Percentiles rank a stretch among this genome's conserved stretches.
Conservation (phyloP, 1,140 invertebrate species). For the Aphelinus certus region DNA sequence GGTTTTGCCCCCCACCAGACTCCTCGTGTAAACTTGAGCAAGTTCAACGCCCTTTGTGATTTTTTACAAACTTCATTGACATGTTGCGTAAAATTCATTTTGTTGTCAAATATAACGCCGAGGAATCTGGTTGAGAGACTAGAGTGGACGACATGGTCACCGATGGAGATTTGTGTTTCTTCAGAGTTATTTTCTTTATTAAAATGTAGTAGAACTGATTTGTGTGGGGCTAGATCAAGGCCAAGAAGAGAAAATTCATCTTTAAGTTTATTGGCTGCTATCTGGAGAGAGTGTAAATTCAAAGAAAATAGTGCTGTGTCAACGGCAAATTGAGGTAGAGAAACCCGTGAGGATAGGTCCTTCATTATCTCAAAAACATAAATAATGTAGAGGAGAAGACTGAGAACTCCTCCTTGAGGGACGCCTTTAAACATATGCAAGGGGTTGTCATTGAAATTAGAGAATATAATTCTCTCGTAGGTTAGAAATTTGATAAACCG, state of each 20-base stretch:
- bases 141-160: conserved; percentile 1
- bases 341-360: conserved; percentile 4
- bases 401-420: conserved; percentile 42
- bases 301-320: conserved; percentile 8
- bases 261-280: neutral
- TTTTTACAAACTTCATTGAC: neutral
- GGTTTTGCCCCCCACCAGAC: conserved; percentile 35
- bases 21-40: conserved; percentile 26
- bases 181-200: conserved; percentile 18
- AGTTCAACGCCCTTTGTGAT: conserved; percentile 13
- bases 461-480: conserved; percentile 15
- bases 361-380: conserved; percentile 36
- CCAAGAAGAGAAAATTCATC: neutral
- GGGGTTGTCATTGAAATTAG: neutral
- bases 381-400: conserved; percentile 38
- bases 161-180: neutral
- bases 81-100: neutral
- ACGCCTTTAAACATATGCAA: conserved; percentile 33
- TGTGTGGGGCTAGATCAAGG: conserved; percentile 28
- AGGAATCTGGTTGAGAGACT: neutral
- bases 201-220: conserved; percentile 21
- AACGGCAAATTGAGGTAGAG: conserved; percentile 35
- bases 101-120: conserved; percentile 25
- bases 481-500: conserved; percentile 33
- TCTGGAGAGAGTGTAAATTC: neutral